Evolutionary conservation across 2,888 invertebrate species (phyloP), one percentile per base, ranked within the genome.

Genomic region (Drosophila meridiana): DNA sequence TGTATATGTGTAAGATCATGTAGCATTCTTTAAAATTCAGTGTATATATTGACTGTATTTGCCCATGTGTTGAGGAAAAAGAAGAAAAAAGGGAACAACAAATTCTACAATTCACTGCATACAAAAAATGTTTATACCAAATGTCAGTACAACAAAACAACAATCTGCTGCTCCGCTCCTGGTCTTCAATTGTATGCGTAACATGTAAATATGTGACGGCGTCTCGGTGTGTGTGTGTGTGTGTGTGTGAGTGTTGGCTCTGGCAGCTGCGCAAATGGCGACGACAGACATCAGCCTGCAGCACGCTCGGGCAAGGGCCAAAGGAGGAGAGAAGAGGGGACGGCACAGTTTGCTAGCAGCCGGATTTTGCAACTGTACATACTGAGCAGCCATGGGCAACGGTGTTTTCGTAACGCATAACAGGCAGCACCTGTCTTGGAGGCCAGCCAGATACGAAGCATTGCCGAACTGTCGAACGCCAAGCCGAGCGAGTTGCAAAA

Each of bases 351-450:
- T 50, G 50, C 30, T 45, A 74, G 55, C 48, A 52, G 61, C 52
- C 20, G 20, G 62, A 73, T 83, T 83, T 84, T 82, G 84, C 87
- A 89, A 83, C 87, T 83, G 78, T 78, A 81, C 78, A 71, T 67
- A 64, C 48, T 45, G 52, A 45, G 53, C 38, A 34, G 14, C 28
- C 14, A 42, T 40, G 30, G 48, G 56, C 50, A 55, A 32, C 62
- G 40, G 30, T 62, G 76, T 76, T 83, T 88, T 90, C 84, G 89
- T 89, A 90, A 87, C 72, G 80, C 78, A 82, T 81, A 87, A 79
- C 83, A 80, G 80, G 13, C 92, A 84, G 91, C 91, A 92, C 92
- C 91, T 91, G 91, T 89, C 90, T 87, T 80, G 67, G 80, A 76
- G 80, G 77, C 80, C 75, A 60, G 65, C 61, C 57, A 57, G 43